A percentile compares a stretch with the other conserved stretches of the same genome.
Conservation (phyloP, 2,113 vertebrate genomes). For the Erythrolamprus reginae region DNA sequence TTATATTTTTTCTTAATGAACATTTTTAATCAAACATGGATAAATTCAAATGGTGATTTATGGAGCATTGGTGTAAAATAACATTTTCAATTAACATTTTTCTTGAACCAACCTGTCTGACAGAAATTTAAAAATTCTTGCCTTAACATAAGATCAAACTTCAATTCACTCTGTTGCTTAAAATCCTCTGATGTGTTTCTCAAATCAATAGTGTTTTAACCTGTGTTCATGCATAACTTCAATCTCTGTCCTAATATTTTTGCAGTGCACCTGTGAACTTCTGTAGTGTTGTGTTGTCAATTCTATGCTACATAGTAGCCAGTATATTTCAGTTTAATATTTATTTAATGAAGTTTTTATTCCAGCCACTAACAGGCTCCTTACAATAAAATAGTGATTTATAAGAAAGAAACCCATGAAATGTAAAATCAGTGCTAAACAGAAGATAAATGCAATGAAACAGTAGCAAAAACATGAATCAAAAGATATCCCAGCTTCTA, state of each 20-base stretch:
- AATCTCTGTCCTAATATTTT: background rate
- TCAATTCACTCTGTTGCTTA: background rate
- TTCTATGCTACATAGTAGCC: background rate
- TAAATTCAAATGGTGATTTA: conserved; percentile 60
- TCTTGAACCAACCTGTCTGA: conserved; percentile 4
- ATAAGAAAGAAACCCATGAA: background rate
- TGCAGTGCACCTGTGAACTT: background rate
- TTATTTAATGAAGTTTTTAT: background rate
- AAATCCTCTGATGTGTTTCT: background rate
- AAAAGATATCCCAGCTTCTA: background rate
- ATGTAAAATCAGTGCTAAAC: background rate
- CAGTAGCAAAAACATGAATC: background rate
- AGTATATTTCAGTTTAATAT: background rate
- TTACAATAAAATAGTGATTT: background rate
- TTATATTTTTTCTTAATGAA: background rate
- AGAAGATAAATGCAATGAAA: background rate
- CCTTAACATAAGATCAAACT: conserved; percentile 24
- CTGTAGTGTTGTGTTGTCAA: background rate
- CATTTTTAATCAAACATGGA: background rate
- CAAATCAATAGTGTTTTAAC: background rate
- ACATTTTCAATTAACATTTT: conserved; percentile 36
- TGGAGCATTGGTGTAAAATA: conserved; percentile 27
- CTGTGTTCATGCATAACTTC: background rate
- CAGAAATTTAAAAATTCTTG: background rate
- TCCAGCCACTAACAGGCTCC: background rate